These are phyloP conservation scores for Zelostemma sp. DNA, from an alignment of 1,140 invertebrate genomes.

Conservation along the genomic window DNA sequence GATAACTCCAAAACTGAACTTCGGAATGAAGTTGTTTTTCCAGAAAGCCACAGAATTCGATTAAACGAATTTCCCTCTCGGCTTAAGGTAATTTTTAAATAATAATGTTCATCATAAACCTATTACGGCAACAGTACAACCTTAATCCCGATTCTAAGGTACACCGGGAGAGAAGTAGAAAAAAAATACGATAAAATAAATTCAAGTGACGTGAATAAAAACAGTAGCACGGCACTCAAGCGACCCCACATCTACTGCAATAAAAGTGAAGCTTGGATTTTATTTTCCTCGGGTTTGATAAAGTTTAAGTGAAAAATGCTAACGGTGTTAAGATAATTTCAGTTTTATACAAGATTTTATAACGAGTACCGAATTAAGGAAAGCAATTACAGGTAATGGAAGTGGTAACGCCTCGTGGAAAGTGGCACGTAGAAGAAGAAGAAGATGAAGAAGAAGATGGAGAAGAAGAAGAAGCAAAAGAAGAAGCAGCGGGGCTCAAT, in stretches of 20 bases:
- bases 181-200: slow-evolving; percentile 1
- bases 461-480: slow-evolving; percentile 15
- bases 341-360: slow-evolving; percentile 23
- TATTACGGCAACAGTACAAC: not conserved
- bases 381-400: slow-evolving; percentile 51
- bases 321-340: not conserved
- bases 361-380: slow-evolving; percentile 37
- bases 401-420: not conserved
- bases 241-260: not conserved
- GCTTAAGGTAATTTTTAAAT: not conserved
- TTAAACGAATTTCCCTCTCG: too few relatives aligned
- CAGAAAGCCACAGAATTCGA: too few relatives aligned
- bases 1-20: not conserved
- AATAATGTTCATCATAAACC: not conserved
- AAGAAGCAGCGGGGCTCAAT: slow-evolving; percentile 1
- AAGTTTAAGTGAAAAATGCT: not conserved
- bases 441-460: too few relatives aligned
- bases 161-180: not conserved
- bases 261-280: not conserved
- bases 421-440: slow-evolving; percentile 13
- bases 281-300: not conserved
- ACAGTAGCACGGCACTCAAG: not conserved
- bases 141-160: not conserved
- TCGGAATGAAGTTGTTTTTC: too few relatives aligned
- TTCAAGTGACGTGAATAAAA: not conserved